Evolutionary conservation across 2,797 vertebrate species (phyloP).

Genomic region (Hyperoplus immaculatus): DNA sequence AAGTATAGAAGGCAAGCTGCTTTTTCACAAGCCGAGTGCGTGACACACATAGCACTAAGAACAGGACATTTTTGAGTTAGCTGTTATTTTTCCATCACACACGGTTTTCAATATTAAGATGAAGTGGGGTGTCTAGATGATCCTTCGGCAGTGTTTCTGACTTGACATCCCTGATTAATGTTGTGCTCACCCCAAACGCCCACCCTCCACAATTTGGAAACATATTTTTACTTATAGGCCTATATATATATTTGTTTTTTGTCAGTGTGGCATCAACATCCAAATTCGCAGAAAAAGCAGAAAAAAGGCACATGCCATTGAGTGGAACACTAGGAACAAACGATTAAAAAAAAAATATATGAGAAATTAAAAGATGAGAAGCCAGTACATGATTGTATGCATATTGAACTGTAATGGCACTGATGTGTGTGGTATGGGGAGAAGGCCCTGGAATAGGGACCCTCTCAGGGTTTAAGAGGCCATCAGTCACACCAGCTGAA

Average conservation of each 20-base stretch:
- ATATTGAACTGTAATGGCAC: slow-evolving; percentile 78
- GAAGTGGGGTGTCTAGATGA: slow-evolving; percentile 80
- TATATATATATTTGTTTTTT: slow-evolving; percentile 21
- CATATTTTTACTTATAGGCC: slow-evolving; percentile 23
- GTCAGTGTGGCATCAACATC: slow-evolving; percentile 80
- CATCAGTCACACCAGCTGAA: slow-evolving; percentile 69
- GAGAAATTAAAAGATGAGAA: slow-evolving; percentile 60
- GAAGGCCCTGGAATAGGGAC: slow-evolving; percentile 34
- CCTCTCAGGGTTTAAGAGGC: slow-evolving; percentile 55
- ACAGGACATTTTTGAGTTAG: slow-evolving; percentile 82
- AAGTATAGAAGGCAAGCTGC: slow-evolving; percentile 88
- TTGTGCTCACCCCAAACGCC: slow-evolving; percentile 76
- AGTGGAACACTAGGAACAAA: slow-evolving; percentile 83
- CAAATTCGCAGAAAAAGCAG: slow-evolving; percentile 85
- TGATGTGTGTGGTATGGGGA: slow-evolving; percentile 70
- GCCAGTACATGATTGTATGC: slow-evolving; percentile 67
- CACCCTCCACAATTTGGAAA: slow-evolving; percentile 67
- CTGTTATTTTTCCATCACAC: slow-evolving; percentile 81
- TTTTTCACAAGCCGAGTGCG: slow-evolving; percentile 88
- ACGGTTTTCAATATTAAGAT: slow-evolving; percentile 82
- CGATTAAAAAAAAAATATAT: slow-evolving; percentile 67
- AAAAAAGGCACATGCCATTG: slow-evolving; percentile 90
- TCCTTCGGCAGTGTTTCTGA: slow-evolving; percentile 82
- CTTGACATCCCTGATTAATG: slow-evolving; percentile 82
- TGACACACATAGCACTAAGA: slow-evolving; percentile 87